Conservation (phyloP, 2,797 vertebrate genomes). For the Xyrichtys novacula region DNA sequence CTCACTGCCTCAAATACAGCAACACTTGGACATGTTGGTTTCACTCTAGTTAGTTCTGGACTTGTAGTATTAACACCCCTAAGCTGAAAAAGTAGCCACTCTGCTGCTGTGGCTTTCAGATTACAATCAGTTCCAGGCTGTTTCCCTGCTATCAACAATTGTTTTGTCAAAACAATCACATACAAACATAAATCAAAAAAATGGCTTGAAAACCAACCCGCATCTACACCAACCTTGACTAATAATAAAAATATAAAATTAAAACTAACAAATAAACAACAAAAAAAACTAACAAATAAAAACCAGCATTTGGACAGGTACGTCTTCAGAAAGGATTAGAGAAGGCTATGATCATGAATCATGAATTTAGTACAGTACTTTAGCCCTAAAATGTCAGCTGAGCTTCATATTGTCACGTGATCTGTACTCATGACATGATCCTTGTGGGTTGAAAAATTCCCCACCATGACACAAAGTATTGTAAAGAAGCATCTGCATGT, state of each 20-base stretch:
- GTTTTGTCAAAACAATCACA: not conserved
- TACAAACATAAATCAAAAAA: not conserved
- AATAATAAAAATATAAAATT: too few species aligned
- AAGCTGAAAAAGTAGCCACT: not conserved
- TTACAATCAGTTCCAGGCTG: not conserved
- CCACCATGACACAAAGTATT: not conserved
- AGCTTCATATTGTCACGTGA: not conserved
- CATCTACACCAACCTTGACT: too few species aligned
- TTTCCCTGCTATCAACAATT: not conserved
- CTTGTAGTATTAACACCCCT: not conserved
- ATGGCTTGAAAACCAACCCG: too few species aligned
- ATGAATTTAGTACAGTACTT: not conserved
- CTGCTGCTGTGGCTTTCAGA: not conserved
- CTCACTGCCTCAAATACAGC: not conserved
- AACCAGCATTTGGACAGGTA: not conserved
- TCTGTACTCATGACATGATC: too few species aligned
- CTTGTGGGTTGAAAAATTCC: too few species aligned
- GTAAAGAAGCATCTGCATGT: not conserved
- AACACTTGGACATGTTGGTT: slow-evolving; percentile 9
- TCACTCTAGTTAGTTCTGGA: slow-evolving; percentile 17
- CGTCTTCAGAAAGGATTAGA: not conserved
- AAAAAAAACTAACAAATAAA: not conserved
- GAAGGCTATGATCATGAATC: not conserved
- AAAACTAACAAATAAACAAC: too few species aligned
- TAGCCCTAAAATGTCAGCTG: slow-evolving; percentile 18